Evolutionary conservation across 2,888 invertebrate genomes (phyloP), one percentile per base, ranked within the genome.

Genomic region (Pollenia griseotomentosa): DNA sequence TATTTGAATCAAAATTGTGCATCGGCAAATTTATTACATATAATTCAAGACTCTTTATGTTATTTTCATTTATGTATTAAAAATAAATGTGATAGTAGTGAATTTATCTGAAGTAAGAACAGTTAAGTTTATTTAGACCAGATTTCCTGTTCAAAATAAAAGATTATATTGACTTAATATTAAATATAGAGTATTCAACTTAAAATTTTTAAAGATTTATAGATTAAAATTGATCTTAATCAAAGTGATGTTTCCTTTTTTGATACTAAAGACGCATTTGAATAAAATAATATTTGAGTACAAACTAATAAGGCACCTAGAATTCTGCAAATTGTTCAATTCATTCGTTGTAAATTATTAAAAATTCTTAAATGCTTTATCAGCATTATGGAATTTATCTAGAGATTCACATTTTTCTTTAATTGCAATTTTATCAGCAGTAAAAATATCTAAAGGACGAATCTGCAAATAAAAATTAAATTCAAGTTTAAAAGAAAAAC

Each of bases 311-410:
- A 61, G 80, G 86, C 80, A 80, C 71, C 10, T 48, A 5, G 40
- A 77, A 44, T 63, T 77, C 23, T 74, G 1, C 12, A n/a, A 70
- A 16, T 53, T 8, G 16, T 9, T 19, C 4, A 51, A 23, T 23
- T 0, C 57, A 44, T 44, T 79, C 14, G 12, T 0, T 42, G 16
- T 46, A 33, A 6, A 63, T 16, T 51, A n/a, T 82, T 87, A 90
- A 86, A 91, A 91, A 78, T 89, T 75, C n/a, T 89, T 88, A 88
- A 91, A 91, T 78, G 89, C 89, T 87, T 89, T 88, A 5, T 23
- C 44, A 16, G 88, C 87, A 55, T 88, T 89, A 77, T 74, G 23
- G 9, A 65, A 74, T 51, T 78, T 88, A 12, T 88, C 87, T 16
- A 79, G 59, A 10, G 63, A 59, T 23, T 70, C 23, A 23, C 40